Base-by-base conservation (phyloP, 2,113 vertebrate genomes). In the Tragelaphus strepsiceros region DNA sequence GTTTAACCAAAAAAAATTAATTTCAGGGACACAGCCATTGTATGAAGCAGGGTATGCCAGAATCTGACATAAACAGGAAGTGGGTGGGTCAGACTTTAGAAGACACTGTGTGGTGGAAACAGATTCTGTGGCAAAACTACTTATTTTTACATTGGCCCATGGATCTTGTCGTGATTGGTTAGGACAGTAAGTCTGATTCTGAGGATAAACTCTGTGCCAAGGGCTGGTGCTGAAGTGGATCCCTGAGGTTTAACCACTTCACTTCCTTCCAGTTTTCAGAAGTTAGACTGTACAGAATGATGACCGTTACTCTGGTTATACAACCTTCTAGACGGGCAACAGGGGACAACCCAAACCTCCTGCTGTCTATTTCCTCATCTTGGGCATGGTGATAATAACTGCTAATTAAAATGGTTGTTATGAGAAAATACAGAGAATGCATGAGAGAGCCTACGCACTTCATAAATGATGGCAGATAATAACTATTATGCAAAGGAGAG, bases 1-100 rank as follows among this genome's bases (percentile, higher is more conserved):
- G 91, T 84, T 96, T 91, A 93, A 94, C 59, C 49, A 49, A 61
- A 97, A 91, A 91, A 67, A 71, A 13, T 10, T 80, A 86, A 88
- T 82, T 85, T 94, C 77, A 96, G 64, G 91, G 84, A 71, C 53
- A 59, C 3, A 49, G 49, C 32, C 62, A 88, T 83, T 78, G 90
- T 95, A 74, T 16, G 59, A 94, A 92, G 78, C 4, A 78, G 43
- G 80, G 26, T 67, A 64, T 51, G 54, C 32, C 49, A 78, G 49
- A 54, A 94, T 62, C 93, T 77, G 74, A 54, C 85, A 84, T 54
- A 88, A 91, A 86, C n/a, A 92, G 91, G 81, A 90, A 94, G 39
- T 7, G 46, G 35, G 77, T 89, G 88, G 46, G 59, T 39, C 58
- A 19, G 64, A 74, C 53, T 91, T 97, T 13, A 8, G 49, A 26